Evolutionary conservation across 2,113 vertebrate genomes (phyloP), one percentile per base, ranked within the genome.

Genomic region (Scomber japonicus): DNA sequence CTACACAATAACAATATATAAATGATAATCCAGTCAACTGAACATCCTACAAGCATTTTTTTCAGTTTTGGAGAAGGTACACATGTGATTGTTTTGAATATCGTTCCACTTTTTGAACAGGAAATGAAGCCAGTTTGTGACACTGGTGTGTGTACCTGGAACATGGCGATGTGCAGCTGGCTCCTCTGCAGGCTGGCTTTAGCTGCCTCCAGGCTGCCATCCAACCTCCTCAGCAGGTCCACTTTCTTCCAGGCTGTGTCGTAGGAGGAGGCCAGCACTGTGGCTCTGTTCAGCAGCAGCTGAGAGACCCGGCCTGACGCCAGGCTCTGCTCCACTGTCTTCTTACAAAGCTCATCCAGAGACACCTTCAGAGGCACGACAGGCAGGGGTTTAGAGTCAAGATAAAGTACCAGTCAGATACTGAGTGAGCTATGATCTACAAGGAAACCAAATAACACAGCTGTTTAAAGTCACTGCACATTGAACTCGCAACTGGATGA

Each of bases 231-330:
- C 46, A 99, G 96, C 44, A 99, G 93, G 82, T 99, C 98, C 3
- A 97, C 95, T 71, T 99, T 99, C 93, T 99, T 99, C 98, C 97
- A 99, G 0, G 98, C 97, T 0, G 98, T 97, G 80, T 99, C 98
- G 0, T 97, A 99, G 0, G 98, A 99, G 14, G 97, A 97, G 4
- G 97, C 98, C 76, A 99, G 83, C 3, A 99, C 97, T 0, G 97
- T 97, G 61, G 97, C 97, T 59, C 98, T 93, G 94, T 99, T 99
- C 89, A 99, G 95, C 65, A 99, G 96, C 88, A 97, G 66, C 92
- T 99, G 97, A 0, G 97, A 97, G 82, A 98, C 95, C 7, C 93
- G 96, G 31, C 96, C 97, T 0, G 96, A 75, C 5, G 97, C 95
- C 90, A 99, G 96, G 13, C 96, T 96, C 89, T 99, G 98, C 83